A percentile compares a stretch with the other conserved stretches of the same genome.
phyloP scores from a whole-genome alignment of 1,140 invertebrate species.

The Habropoda laboriosa region DNA sequence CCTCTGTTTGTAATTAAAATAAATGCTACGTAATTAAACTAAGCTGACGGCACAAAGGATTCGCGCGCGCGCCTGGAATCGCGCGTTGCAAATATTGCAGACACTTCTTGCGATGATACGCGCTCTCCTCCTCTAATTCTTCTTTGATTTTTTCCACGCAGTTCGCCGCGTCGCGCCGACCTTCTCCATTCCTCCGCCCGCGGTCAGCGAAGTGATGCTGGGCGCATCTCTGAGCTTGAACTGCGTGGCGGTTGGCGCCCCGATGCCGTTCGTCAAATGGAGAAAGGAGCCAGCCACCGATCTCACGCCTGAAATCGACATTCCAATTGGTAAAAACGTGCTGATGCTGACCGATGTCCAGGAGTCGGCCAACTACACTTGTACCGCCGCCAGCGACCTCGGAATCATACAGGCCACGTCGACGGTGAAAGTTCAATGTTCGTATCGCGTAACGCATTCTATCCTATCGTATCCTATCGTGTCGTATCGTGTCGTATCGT shows the following conservation, averaged over 20 bases:
- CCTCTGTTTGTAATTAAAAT: slow-evolving; percentile 61
- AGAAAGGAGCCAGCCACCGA: slow-evolving; percentile 90
- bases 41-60: slow-evolving; percentile 57
- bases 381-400: slow-evolving; percentile 95
- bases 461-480: background rate
- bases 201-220: slow-evolving; percentile 92
- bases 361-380: slow-evolving; percentile 98
- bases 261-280: slow-evolving; percentile 99
- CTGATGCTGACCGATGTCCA: slow-evolving; percentile 92
- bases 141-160: slow-evolving; percentile 79
- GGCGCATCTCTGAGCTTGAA: slow-evolving; percentile 95
- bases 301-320: slow-evolving; percentile 92
- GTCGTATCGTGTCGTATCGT: background rate
- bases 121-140: too few species aligned
- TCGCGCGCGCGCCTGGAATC: slow-evolving; percentile 38
- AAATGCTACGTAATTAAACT: slow-evolving; percentile 63
- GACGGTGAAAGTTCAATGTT: slow-evolving; percentile 97
- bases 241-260: slow-evolving; percentile 97
- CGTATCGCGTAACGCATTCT: too few species aligned
- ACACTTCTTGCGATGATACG: slow-evolving; percentile 25
- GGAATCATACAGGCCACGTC: slow-evolving; percentile 94
- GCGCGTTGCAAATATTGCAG: slow-evolving; percentile 43
- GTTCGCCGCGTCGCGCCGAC: slow-evolving; percentile 96
- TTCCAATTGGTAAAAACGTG: slow-evolving; percentile 93
- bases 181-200: slow-evolving; percentile 95